Evolutionary conservation across 1,140 invertebrate species (phyloP).

Genomic region (Diachasma alloeum): DNA sequence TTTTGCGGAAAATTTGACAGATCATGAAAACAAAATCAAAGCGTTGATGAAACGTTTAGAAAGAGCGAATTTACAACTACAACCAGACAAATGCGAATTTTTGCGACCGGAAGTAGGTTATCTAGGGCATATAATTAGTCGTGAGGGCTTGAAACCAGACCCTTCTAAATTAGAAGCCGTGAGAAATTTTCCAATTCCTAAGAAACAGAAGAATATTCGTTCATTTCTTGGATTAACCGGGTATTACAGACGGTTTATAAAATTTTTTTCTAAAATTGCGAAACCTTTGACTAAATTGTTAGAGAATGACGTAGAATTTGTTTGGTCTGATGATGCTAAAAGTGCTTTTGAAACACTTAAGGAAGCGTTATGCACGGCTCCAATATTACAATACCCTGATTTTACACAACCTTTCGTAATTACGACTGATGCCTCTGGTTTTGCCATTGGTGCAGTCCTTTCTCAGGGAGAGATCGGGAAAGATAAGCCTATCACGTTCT

Average conservation of each 20-base stretch:
- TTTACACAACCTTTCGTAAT: too few relatives aligned
- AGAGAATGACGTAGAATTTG: neutral
- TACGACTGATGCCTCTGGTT: too few relatives aligned
- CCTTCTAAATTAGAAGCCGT: conserved; percentile 55
- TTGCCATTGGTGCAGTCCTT: too few relatives aligned
- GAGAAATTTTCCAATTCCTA: conserved; percentile 53
- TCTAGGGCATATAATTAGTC: conserved; percentile 58
- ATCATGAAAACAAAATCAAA: conserved; percentile 40
- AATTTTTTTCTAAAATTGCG: conserved; percentile 54
- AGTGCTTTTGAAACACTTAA: neutral
- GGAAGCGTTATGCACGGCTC: neutral
- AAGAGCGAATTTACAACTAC: too few relatives aligned
- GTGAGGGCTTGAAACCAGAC: conserved; percentile 58
- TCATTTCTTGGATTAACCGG: too few relatives aligned
- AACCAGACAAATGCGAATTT: too few relatives aligned
- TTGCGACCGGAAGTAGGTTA: too few relatives aligned
- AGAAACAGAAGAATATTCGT: conserved; percentile 48
- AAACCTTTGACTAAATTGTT: conserved; percentile 39
- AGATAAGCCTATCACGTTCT: too few relatives aligned
- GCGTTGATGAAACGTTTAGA: conserved; percentile 52
- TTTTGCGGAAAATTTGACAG: conserved; percentile 33
- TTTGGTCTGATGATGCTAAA: neutral
- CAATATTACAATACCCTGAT: too few relatives aligned
- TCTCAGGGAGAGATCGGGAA: too few relatives aligned
- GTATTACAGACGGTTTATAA: too few relatives aligned